phyloP scores from a whole-genome alignment of 2,888 invertebrate genomes.

The Pogonocherus hispidulus region DNA sequence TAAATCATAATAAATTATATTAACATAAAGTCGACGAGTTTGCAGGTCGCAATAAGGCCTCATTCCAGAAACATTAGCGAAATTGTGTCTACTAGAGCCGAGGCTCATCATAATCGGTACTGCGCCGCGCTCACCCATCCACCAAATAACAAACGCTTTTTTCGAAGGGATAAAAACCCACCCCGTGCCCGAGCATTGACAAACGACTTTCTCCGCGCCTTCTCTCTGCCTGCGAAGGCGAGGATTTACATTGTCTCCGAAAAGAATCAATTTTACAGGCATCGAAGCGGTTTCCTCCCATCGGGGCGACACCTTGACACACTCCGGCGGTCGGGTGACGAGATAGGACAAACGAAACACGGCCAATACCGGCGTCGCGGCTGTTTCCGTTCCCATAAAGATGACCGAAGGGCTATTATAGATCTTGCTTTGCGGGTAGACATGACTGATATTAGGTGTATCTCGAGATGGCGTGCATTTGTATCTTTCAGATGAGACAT shows the following conservation, averaged over 20 bases:
- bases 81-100: constrained; percentile 15
- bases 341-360: constrained; percentile 19
- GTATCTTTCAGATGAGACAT: constrained; percentile 4
- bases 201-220: constrained; percentile 30
- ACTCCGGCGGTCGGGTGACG: constrained; percentile 21
- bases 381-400: constrained; percentile 20
- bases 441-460: not conserved
- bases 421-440: constrained; percentile 13
- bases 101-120: constrained; percentile 29
- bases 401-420: constrained; percentile 7
- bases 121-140: constrained; percentile 20
- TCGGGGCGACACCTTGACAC: constrained; percentile 27
- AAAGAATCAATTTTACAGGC: constrained; percentile 31
- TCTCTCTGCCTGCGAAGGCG: constrained; percentile 6
- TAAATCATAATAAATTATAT: not conserved
- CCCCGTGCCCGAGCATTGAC: constrained; percentile 25
- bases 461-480: not conserved
- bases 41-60: not conserved
- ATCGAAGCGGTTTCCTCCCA: constrained; percentile 24
- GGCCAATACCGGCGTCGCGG: constrained; percentile 3
- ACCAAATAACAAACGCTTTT: constrained; percentile 28
- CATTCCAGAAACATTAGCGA: constrained; percentile 19
- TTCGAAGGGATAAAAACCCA: constrained; percentile 25
- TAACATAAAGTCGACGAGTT: not conserved
- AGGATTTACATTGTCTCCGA: constrained; percentile 31